Conservation (phyloP, 2,113 vertebrate species). For the Cheilinus undulatus region DNA sequence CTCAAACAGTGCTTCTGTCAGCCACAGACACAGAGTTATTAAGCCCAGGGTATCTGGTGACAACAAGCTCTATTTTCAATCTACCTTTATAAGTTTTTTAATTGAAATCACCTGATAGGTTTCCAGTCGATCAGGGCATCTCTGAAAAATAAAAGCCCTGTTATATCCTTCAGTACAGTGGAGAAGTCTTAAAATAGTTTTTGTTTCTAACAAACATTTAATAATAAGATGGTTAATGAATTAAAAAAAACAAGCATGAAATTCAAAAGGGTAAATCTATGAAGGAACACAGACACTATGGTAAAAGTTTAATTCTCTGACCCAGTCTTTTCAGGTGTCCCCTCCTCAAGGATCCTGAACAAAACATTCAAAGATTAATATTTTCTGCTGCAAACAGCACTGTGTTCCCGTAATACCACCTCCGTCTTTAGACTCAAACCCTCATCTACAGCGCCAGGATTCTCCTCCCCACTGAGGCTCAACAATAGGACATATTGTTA, state of each 20-base stretch:
- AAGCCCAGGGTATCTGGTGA: too few species aligned
- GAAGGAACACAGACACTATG: background rate
- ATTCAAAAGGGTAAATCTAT: background rate
- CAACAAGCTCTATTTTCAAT: too few species aligned
- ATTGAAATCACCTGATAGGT: too few species aligned
- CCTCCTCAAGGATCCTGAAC: background rate
- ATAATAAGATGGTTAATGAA: background rate
- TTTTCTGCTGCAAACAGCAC: conserved; percentile 12
- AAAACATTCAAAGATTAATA: conserved; percentile 10
- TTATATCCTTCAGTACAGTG: background rate
- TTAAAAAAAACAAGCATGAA: background rate
- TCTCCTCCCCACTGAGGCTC: conserved; percentile 20
- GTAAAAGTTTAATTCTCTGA: background rate
- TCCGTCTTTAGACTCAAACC: conserved; percentile 27
- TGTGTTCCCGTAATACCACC: background rate
- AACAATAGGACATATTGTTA: conserved; percentile 30
- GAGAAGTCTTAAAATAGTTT: background rate
- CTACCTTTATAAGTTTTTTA: too few species aligned
- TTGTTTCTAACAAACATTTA: background rate
- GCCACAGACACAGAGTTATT: too few species aligned
- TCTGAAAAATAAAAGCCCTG: too few species aligned
- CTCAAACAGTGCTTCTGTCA: too few species aligned
- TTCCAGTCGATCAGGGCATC: too few species aligned
- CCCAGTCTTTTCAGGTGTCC: background rate
- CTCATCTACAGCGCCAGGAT: conserved; percentile 13